These are phyloP conservation scores for Mamestra brassicae DNA, from an alignment of 2,888 invertebrate genomes.

Conservation along the genomic window DNA sequence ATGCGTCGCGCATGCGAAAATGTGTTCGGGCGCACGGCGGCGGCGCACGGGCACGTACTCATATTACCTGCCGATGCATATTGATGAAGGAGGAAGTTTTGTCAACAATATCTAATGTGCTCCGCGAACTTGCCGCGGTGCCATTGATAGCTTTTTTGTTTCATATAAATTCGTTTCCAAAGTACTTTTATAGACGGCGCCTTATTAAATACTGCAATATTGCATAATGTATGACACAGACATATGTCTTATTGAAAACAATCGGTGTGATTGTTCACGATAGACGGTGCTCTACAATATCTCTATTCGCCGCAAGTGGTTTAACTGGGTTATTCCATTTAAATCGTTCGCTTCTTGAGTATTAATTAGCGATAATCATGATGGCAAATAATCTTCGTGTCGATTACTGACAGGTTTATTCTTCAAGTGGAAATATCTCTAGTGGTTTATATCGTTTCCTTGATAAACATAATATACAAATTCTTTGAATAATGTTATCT, in stretches of 20 bases:
- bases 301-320: conserved; percentile 78
- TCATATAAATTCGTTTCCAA: conserved; percentile 72
- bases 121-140: conserved; percentile 83
- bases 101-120: conserved; percentile 91
- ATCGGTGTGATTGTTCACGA: conserved; percentile 77
- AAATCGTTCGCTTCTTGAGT: conserved; percentile 84
- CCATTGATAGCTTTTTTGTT: conserved; percentile 87
- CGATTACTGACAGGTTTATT: conserved; percentile 82
- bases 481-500: conserved; percentile 66
- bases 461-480: conserved; percentile 71
- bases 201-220: conserved; percentile 82
- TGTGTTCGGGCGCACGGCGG: conserved; percentile 73
- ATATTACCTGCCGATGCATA: conserved; percentile 90
- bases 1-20: conserved; percentile 89
- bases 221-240: conserved; percentile 85
- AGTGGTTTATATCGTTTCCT: conserved; percentile 78
- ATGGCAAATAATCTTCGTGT: conserved; percentile 81
- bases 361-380: conserved; percentile 88
- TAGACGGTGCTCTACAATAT: conserved; percentile 76
- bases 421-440: conserved; percentile 79
- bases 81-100: conserved; percentile 90
- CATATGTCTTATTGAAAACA: conserved; percentile 76
- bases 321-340: conserved; percentile 88
- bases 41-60: conserved; percentile 85
- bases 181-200: conserved; percentile 84